Conservation (phyloP, 1,140 invertebrate genomes). For the Drosophila willistoni region DNA sequence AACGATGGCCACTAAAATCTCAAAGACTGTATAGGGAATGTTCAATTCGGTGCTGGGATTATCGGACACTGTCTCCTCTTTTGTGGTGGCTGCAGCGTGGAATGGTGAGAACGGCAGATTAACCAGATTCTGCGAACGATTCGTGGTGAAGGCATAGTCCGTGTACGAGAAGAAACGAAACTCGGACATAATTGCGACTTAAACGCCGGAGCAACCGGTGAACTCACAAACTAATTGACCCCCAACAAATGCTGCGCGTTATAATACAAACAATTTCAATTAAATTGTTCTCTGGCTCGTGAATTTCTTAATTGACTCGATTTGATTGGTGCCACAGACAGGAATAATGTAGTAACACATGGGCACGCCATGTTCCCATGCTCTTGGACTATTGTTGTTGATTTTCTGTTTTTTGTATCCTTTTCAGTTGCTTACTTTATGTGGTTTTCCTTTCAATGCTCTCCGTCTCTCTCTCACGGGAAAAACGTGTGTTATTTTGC, state of each 20-base stretch:
- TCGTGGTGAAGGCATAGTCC: slow-evolving; percentile 62
- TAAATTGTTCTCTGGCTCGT: slow-evolving; percentile 51
- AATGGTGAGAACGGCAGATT: slow-evolving; percentile 64
- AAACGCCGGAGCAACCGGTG: background rate
- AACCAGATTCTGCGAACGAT: slow-evolving; percentile 52
- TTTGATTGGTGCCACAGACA: slow-evolving; percentile 26
- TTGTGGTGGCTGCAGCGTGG: slow-evolving; percentile 36
- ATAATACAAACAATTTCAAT: slow-evolving; percentile 48
- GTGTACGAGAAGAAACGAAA: slow-evolving; percentile 71
- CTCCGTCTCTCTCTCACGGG: background rate
- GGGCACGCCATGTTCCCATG: slow-evolving; percentile 65
- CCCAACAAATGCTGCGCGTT: background rate
- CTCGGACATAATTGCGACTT: slow-evolving; percentile 66
- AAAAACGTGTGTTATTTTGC: slow-evolving; percentile 36
- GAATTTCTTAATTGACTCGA: slow-evolving; percentile 64
- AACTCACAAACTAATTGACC: slow-evolving; percentile 12
- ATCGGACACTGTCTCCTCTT: slow-evolving; percentile 34
- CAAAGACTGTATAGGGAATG: slow-evolving; percentile 85
- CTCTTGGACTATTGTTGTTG: slow-evolving; percentile 17
- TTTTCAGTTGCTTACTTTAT: slow-evolving; percentile 8
- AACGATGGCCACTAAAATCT: slow-evolving; percentile 91
- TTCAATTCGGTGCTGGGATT: slow-evolving; percentile 68
- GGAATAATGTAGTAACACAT: slow-evolving; percentile 51
- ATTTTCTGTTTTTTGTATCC: slow-evolving; percentile 13
- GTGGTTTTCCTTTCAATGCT: background rate